Conservation (phyloP, 2,797 vertebrate species). For the Natrix natrix region DNA sequence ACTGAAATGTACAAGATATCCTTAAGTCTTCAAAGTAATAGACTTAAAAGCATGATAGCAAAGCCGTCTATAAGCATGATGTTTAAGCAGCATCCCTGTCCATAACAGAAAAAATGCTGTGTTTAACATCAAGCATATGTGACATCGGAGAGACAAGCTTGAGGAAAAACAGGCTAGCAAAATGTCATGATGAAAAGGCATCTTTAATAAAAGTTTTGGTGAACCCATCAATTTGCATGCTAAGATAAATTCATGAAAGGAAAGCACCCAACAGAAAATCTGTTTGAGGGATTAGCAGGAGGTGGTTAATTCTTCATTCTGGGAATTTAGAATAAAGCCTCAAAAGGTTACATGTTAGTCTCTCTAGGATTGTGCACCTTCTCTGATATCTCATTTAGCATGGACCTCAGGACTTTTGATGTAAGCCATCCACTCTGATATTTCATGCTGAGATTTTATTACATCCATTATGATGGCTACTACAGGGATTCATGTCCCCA, state of each 20-base stretch:
- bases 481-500: background rate
- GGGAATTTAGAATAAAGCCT: background rate
- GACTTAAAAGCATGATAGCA: background rate
- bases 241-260: background rate
- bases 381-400: background rate
- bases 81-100: background rate
- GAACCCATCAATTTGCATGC: background rate
- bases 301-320: background rate
- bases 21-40: conserved; percentile 40
- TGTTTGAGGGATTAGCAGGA: background rate
- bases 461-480: background rate
- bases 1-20: conserved; percentile 51
- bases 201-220: background rate
- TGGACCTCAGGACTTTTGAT: background rate
- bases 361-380: background rate
- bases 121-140: too few species aligned
- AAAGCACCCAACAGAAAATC: background rate
- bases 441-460: background rate
- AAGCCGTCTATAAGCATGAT: conserved; percentile 33
- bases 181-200: background rate
- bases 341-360: background rate
- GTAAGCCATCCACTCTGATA: background rate
- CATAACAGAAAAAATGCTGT: background rate
- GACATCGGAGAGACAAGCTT: background rate
- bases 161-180: background rate